Percentiles rank a stretch among this genome's conserved stretches.
Conservation (phyloP, 2,797 vertebrate genomes). For the Fundulus diaphanus region DNA sequence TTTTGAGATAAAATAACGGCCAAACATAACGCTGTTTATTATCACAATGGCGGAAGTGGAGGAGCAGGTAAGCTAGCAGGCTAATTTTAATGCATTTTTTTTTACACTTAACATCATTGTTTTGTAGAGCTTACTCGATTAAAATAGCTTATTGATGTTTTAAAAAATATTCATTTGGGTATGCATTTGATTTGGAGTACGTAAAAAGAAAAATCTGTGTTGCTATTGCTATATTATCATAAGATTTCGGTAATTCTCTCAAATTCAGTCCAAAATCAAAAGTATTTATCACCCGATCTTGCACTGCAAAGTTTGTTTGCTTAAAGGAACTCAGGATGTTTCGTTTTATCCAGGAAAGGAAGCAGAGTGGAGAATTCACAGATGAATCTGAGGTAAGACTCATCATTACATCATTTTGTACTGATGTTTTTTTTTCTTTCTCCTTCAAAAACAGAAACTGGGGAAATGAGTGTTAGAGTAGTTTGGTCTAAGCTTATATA, state of each 20-base stretch:
- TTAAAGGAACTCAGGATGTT: conserved; percentile 26
- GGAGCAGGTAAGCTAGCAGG: conserved; percentile 82
- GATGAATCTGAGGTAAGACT: conserved; percentile 96
- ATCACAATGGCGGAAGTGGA: conserved; percentile 87
- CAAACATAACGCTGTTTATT: background rate
- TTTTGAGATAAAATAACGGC: background rate
- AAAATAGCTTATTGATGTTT: background rate
- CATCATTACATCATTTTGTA: conserved; percentile 1
- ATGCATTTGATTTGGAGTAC: background rate
- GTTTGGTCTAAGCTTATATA: conserved; percentile 5
- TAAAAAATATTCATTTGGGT: background rate
- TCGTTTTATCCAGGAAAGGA: conserved; percentile 83
- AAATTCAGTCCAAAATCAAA: background rate
- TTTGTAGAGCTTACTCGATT: background rate
- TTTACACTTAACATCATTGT: background rate
- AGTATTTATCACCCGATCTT: background rate
- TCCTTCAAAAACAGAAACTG: conserved; percentile 6
- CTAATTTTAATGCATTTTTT: conserved; percentile 24
- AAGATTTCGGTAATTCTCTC: background rate
- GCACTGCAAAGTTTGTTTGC: background rate
- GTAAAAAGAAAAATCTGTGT: background rate
- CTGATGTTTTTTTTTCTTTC: conserved; percentile 5
- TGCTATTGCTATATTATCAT: background rate
- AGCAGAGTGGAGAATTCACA: conserved; percentile 89
- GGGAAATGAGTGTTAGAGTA: background rate